Evolutionary conservation across 2,113 vertebrate species (phyloP).

Genomic region (Prietella phreatophila): DNA sequence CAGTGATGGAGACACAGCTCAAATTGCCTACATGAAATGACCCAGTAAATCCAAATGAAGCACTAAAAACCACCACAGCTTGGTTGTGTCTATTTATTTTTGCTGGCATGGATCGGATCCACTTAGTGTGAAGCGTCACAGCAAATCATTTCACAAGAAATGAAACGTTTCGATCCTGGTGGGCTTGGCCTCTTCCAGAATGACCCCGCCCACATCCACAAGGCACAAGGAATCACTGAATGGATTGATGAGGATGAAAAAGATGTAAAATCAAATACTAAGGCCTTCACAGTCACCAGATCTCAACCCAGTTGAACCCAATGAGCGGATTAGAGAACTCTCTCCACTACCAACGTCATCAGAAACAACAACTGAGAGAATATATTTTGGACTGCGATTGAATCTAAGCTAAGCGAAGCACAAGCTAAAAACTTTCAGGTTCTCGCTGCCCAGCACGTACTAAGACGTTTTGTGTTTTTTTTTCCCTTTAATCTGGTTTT

Average conservation of each 20-base stretch:
- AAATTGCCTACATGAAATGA: slow-evolving; percentile 4
- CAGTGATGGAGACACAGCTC: not conserved
- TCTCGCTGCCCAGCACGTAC: not conserved
- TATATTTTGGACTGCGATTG: not conserved
- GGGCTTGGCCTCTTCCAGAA: not conserved
- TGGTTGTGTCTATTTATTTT: not conserved
- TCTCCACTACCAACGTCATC: not conserved
- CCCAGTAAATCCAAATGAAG: slow-evolving; percentile 10
- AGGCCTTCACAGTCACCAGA: not conserved
- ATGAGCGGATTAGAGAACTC: not conserved
- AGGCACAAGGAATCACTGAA: not conserved
- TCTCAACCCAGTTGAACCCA: not conserved
- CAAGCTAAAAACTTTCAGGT: not conserved
- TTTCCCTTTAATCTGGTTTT: not conserved
- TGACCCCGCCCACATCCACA: not conserved
- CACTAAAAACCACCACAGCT: slow-evolving; percentile 4
- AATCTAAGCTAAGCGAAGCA: not conserved
- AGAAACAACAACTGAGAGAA: not conserved
- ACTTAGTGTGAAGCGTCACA: not conserved
- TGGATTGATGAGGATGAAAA: not conserved
- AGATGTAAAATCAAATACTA: not conserved
- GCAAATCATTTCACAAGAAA: not conserved
- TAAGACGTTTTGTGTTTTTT: not conserved
- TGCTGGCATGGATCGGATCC: not conserved
- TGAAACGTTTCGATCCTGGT: not conserved